These are phyloP conservation scores for Noctua pronuba DNA, from an alignment of 2,888 invertebrate genomes.

Conservation along the genomic window DNA sequence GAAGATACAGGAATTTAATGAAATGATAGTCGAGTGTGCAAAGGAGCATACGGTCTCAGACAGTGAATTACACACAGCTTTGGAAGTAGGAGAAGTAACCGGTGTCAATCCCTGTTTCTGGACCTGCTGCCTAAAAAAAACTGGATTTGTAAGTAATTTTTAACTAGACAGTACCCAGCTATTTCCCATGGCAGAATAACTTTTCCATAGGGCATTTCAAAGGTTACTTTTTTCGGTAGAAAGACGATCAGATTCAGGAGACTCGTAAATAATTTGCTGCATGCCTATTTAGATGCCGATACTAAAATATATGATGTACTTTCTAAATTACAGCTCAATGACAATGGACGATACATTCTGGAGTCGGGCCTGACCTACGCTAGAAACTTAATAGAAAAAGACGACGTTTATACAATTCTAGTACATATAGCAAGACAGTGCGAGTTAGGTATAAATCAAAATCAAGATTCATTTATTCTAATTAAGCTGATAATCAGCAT, in stretches of 20 bases:
- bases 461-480: not conserved
- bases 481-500: not conserved
- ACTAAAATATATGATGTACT: not conserved
- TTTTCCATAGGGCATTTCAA: not conserved
- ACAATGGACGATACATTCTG: conserved; percentile 17
- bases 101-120: conserved; percentile 28
- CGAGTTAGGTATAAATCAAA: conserved; percentile 17
- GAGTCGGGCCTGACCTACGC: not conserved
- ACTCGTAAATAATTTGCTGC: not conserved
- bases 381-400: conserved; percentile 18
- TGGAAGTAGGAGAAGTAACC: not conserved
- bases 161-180: not conserved
- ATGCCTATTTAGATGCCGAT: not conserved
- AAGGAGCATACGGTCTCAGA: conserved; percentile 2
- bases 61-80: not conserved
- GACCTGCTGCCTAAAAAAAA: conserved; percentile 20
- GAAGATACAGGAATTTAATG: not conserved
- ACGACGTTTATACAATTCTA: conserved; percentile 7
- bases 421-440: conserved; percentile 26
- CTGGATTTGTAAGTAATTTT: conserved; percentile 35
- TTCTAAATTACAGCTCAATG: conserved; percentile 29
- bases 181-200: not conserved
- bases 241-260: no score
- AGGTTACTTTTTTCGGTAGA: not conserved
- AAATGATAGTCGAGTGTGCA: conserved; percentile 10